Percentiles rank a stretch among this genome's conserved stretches.
phyloP scores from a whole-genome alignment of 2,888 invertebrate species.

The Eustalomyia histrio region DNA sequence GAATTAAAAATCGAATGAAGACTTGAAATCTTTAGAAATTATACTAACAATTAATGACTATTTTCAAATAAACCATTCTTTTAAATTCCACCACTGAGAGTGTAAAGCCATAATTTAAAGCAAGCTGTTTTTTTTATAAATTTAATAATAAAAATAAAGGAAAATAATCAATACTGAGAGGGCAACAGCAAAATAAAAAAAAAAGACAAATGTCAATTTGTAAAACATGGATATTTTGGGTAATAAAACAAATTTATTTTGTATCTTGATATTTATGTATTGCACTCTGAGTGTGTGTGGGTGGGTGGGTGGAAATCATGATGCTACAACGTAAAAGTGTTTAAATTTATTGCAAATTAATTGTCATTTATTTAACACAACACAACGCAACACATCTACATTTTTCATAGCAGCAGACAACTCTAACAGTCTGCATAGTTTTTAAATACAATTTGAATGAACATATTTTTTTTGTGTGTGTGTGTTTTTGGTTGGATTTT shows the following conservation, averaged over 20 bases:
- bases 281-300: not conserved
- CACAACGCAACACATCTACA: constrained; percentile 15
- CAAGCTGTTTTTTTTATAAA: constrained; percentile 15
- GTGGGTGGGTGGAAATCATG: constrained; percentile 25
- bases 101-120: not conserved
- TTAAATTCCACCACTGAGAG: not conserved
- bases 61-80: not conserved
- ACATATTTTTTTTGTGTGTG: not conserved
- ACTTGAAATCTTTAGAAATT: no score
- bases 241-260: constrained; percentile 41
- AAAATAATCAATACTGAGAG: constrained; percentile 32
- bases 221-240: constrained; percentile 46
- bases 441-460: constrained; percentile 32
- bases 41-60: no score
- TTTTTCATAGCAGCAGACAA: not conserved
- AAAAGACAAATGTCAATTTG: constrained; percentile 51
- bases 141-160: constrained; percentile 23
- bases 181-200: not conserved
- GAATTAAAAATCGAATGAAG: no score
- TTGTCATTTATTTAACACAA: constrained; percentile 60
- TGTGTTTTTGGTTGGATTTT: no score
- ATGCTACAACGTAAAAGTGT: not conserved
- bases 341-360: constrained; percentile 63
- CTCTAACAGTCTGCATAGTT: constrained; percentile 38
- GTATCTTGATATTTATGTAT: constrained; percentile 35